phyloP scores from a whole-genome alignment of 2,113 vertebrate genomes.

The Piprites chloris region DNA sequence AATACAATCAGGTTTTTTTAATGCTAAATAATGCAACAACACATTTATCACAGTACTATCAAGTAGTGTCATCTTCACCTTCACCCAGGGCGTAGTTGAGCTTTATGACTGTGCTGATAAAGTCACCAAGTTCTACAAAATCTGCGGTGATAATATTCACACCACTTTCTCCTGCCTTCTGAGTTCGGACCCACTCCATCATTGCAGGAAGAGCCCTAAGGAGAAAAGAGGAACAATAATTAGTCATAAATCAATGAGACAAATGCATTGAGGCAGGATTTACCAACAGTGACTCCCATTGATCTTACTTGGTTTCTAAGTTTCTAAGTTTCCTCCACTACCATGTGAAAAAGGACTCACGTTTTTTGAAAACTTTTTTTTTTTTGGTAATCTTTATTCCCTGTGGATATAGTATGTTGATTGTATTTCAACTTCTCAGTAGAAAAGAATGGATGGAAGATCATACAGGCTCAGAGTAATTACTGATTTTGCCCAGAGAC shows the following conservation, averaged over 20 bases:
- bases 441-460: not conserved
- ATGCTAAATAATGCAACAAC: constrained; percentile 6
- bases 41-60: constrained; percentile 64
- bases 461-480: not conserved
- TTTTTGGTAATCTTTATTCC: not conserved
- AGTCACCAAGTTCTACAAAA: constrained; percentile 97
- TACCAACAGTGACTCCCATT: not conserved
- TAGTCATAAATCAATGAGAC: not conserved
- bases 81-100: constrained; percentile 94
- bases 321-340: not conserved
- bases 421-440: not conserved
- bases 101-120: constrained; percentile 95
- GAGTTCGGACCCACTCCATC: constrained; percentile 96
- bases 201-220: constrained; percentile 91
- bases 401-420: not conserved
- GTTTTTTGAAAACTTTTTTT: not conserved
- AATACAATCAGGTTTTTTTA: constrained; percentile 50
- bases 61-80: constrained; percentile 88
- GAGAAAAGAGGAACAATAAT: constrained; percentile 49
- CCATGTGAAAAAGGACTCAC: not conserved
- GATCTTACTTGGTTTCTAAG: not conserved
- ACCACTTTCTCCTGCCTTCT: constrained; percentile 92
- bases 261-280: not conserved
- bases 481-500: not conserved
- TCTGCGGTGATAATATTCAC: constrained; percentile 97